These are phyloP conservation scores for Caenorhabditis imperialis DNA, from an alignment of 2,888 invertebrate genomes.

Conservation along the genomic window DNA sequence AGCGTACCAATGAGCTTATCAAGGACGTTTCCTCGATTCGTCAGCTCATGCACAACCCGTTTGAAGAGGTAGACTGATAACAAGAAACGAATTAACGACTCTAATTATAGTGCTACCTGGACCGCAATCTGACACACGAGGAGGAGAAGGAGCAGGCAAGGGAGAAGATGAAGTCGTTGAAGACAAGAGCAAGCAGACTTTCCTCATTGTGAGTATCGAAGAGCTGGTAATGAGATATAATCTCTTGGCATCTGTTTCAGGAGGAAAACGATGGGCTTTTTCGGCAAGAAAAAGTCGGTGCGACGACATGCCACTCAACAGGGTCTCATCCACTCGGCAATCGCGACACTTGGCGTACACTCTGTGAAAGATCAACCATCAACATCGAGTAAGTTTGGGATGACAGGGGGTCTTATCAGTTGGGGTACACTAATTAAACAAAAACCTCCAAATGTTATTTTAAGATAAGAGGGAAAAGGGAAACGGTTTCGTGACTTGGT, in stretches of 20 bases:
- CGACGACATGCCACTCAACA: conserved; percentile 56
- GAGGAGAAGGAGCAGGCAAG: conserved; percentile 61
- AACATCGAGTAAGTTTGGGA: conserved; percentile 39
- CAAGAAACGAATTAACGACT: conserved; percentile 16
- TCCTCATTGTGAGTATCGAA: conserved; percentile 36
- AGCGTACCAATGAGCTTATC: conserved; percentile 65
- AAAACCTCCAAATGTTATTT: conserved; percentile 51
- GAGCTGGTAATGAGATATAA: too few relatives aligned
- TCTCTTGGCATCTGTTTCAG: too few relatives aligned
- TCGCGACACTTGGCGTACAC: conserved; percentile 62
- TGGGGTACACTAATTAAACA: too few relatives aligned
- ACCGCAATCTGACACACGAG: conserved; percentile 72
- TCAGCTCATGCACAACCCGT: conserved; percentile 65
- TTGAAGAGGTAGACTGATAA: conserved; percentile 51
- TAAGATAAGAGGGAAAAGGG: conserved; percentile 36
- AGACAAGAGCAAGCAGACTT: conserved; percentile 42
- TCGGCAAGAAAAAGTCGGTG: conserved; percentile 50
- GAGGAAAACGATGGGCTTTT: conserved; percentile 40
- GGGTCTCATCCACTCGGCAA: conserved; percentile 62
- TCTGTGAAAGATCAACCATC: conserved; percentile 50
- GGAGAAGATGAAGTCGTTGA: conserved; percentile 52
- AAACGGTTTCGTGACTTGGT: conserved; percentile 3
- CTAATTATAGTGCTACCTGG: conserved; percentile 66
- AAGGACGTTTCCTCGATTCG: conserved; percentile 67
- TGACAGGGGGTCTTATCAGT: too few relatives aligned